These are phyloP conservation scores for Sylvicapra grimmia DNA, from an alignment of 2,113 vertebrate species.

Conservation along the genomic window DNA sequence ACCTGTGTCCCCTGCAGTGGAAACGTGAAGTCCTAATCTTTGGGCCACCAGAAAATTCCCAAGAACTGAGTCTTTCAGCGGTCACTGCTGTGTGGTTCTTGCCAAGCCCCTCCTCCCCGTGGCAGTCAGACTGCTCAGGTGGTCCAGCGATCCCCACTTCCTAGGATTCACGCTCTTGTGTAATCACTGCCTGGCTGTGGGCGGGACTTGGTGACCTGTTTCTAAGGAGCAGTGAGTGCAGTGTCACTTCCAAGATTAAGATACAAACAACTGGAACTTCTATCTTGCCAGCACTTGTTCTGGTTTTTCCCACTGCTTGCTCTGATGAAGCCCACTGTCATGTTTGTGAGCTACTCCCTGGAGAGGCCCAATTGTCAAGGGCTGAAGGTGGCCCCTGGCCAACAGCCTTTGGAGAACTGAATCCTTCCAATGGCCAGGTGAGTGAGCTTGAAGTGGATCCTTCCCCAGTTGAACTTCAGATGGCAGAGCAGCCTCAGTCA, in stretches of 20 bases:
- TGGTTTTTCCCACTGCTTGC: background rate
- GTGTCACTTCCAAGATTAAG: background rate
- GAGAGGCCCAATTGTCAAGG: background rate
- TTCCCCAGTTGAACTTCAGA: background rate
- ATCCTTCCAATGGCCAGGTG: background rate
- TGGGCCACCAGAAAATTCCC: background rate
- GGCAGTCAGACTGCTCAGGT: background rate
- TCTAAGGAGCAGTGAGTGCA: background rate
- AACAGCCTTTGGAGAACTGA: background rate
- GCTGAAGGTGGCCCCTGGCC: background rate
- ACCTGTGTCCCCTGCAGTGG: background rate
- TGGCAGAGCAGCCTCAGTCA: background rate
- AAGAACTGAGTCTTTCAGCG: background rate
- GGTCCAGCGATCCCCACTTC: background rate
- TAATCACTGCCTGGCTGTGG: background rate
- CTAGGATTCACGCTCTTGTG: background rate
- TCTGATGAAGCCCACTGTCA: background rate
- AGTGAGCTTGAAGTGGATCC: background rate
- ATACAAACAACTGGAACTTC: background rate
- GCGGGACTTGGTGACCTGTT: background rate
- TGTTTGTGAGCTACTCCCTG: background rate
- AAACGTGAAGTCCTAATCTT: background rate
- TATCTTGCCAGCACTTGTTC: background rate
- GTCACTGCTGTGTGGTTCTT: background rate
- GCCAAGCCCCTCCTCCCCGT: background rate